These are phyloP conservation scores for Drepanosiphum platanoidis DNA, from an alignment of 2,888 invertebrate species.

Conservation along the genomic window DNA sequence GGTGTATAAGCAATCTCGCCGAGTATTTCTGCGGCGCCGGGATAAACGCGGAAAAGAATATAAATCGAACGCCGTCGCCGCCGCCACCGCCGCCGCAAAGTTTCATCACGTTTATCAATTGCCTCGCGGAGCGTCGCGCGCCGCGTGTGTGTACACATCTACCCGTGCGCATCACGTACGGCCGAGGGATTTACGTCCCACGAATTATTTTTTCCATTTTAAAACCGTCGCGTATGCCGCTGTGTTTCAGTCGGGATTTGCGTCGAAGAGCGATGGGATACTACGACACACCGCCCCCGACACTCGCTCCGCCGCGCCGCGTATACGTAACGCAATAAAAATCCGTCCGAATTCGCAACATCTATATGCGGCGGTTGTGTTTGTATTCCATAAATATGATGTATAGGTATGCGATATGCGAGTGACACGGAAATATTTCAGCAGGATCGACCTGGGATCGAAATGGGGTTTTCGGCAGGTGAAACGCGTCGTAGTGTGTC, in stretches of 20 bases:
- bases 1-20: slow-evolving; percentile 17
- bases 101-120: slow-evolving; percentile 50
- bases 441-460: too few species aligned
- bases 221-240: not conserved
- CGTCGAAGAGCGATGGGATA: not conserved
- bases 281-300: not conserved
- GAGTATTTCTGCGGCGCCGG: not conserved
- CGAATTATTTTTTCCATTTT: slow-evolving; percentile 20
- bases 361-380: too few species aligned
- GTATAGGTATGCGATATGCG: too few species aligned
- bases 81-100: too few species aligned
- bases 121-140: not conserved
- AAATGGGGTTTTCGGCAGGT: too few species aligned
- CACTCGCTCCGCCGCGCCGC: not conserved
- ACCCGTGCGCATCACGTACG: not conserved
- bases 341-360: too few species aligned
- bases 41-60: too few species aligned
- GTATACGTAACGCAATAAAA: too few species aligned
- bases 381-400: too few species aligned
- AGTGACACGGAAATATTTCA: too few species aligned
- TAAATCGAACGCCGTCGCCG: slow-evolving; percentile 25
- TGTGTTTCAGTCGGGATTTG: not conserved
- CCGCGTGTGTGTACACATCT: not conserved
- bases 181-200: not conserved
- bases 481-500: too few species aligned